Conservation (phyloP, 1,140 invertebrate species). For the Marisa cornuarietis region DNA sequence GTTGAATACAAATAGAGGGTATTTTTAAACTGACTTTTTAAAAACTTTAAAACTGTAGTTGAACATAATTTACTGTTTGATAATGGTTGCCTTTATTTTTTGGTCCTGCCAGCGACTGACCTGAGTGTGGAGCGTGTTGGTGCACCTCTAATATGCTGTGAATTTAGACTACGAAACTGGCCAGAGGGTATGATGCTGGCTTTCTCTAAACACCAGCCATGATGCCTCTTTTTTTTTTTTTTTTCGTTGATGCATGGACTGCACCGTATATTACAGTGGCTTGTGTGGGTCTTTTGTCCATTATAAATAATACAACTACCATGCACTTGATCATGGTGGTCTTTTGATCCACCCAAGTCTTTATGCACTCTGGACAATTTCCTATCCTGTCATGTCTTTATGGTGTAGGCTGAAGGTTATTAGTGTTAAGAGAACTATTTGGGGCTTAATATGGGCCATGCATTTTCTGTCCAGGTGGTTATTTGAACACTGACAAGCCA, state of each 20-base stretch:
- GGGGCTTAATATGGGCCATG: background rate
- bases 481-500: slow-evolving; percentile 88
- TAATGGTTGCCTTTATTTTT: background rate
- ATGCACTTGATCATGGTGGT: too few relatives aligned
- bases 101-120: slow-evolving; percentile 69
- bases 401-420: background rate
- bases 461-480: slow-evolving; percentile 69
- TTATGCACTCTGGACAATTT: background rate
- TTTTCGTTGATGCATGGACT: background rate
- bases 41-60: background rate
- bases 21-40: background rate
- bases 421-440: background rate
- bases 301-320: too few relatives aligned
- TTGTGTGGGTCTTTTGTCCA: too few relatives aligned
- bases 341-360: background rate
- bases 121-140: slow-evolving; percentile 86
- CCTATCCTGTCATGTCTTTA: background rate
- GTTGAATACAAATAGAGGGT: background rate
- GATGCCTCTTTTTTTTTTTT: background rate
- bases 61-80: too few relatives aligned
- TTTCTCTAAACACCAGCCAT: background rate
- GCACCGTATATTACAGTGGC: too few relatives aligned
- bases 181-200: slow-evolving; percentile 78
- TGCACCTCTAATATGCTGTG: slow-evolving; percentile 84
- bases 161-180: slow-evolving; percentile 92